Evolutionary conservation across 2,797 vertebrate species (phyloP), one percentile per base, ranked within the genome.

Genomic region (Varecia variegata): DNA sequence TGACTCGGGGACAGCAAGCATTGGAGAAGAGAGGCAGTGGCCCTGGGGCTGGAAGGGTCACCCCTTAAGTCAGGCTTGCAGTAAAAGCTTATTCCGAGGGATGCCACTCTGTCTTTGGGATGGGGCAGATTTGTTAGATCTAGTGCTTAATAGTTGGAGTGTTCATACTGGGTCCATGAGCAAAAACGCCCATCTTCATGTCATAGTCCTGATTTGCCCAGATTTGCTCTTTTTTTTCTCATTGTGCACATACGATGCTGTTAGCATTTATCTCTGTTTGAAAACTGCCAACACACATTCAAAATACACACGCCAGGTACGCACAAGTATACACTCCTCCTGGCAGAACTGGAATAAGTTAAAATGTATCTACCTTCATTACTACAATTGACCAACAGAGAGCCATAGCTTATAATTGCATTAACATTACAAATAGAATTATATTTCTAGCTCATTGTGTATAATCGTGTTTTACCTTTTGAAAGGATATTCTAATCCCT

Each of bases 201-300:
- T 3, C 60, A 54, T 18, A 23, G 58, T 74, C 82, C 35, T 20
- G 5, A 71, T 87, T 80, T 88, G 87, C 84, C 81, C 71, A 56
- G 68, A 76, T 65, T 93, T 80, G 76, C 80, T 89, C 70, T 90
- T 68, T 91, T 91, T 40, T 92, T 79, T 74, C 40, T 88, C 74
- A 17, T 81, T 71, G 76, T 50, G 80, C 70, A 56, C 80, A 84
- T 68, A 76, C 2, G 84, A 92, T 32, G 90, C 90, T 80, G 54
- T 91, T 94, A 91, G 83, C 82, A 35, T 95, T 91, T 76, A 71
- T 82, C 5, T 0, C 50, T 0, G 90, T 93, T 81, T 73, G 87
- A 77, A 92, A 93, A 93, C 93, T 95, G 84, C 76, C 76, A 58
- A 4, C 25, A 40, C 27, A 25, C 11, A 9, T 14, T 32, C 25